Evolutionary conservation across 64 coral and sea anemone genomes (phyloP), one percentile per base, ranked within the genome.

Genomic region (Pachyseris speciosa): DNA sequence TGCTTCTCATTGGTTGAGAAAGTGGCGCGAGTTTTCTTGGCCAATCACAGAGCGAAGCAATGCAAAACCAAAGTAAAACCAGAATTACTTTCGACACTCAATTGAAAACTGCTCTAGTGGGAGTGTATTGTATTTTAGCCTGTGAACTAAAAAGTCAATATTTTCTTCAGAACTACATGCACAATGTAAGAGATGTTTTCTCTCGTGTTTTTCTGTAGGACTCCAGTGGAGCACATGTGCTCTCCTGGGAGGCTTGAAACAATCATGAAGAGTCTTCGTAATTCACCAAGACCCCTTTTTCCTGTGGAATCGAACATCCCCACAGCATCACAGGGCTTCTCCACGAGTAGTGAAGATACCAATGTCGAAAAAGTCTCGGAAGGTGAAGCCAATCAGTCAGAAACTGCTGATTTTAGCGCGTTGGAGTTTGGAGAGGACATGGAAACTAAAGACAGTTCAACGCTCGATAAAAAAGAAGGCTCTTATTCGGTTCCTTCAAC

Each of bases 211-310:
- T 63, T 12, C 11, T 40, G 49, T 36, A 81, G 77, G 53, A 81
- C 53, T 39, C 77, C 77, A 16, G 9, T 39, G 5, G 77, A 81
- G 13, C 16, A 60, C 13, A 40, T 81, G 12, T 11, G 51, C 41
- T 81, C 77, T 10, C 77, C 77, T 61, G 36, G 34, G 22, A 61
- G 34, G 24, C 32, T 63, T 17, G 77, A 81, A 20, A n/a, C n/a
- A 9, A 81, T 81, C 53, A 81, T 81, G 77, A 81, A 40, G 10
- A 81, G 51, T 61, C 53, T 81, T 10, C 77, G 39, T 19, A 39
- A 41, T 37, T 81, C 77, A 16, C 77, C 77, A 4, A 81, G 55
- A 63, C 77, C 53, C 2, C 77, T 81, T 1, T 81, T 61, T 34
- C 77, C 77, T 40, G 34, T 26, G 3, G 77, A 81, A 58, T 61